Evolutionary conservation across 2,888 invertebrate genomes (phyloP).

Genomic region (Polydrusus cervinus): DNA sequence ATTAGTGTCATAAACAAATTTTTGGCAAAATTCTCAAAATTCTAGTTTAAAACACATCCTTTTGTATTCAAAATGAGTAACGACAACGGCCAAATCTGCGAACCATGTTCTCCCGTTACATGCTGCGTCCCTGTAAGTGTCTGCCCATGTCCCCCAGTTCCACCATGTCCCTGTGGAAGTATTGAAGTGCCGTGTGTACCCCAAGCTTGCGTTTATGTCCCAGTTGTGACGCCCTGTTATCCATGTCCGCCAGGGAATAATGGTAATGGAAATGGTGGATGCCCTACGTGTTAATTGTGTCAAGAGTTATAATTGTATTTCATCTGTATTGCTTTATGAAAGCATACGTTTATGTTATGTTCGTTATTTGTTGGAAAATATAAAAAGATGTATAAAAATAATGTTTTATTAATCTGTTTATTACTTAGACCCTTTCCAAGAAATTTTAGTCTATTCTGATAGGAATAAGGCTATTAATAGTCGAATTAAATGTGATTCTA

Average conservation of each 20-base stretch:
- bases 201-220: constrained; percentile 56
- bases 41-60: constrained; percentile 15
- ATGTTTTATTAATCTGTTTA: background rate
- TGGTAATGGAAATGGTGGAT: constrained; percentile 32
- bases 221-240: constrained; percentile 56
- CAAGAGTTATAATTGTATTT: background rate
- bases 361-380: constrained; percentile 12
- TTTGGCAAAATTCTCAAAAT: constrained; percentile 28
- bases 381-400: background rate
- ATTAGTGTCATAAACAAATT: background rate
- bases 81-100: constrained; percentile 46
- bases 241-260: constrained; percentile 41
- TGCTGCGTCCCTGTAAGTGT: constrained; percentile 56
- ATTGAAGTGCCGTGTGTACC: constrained; percentile 54
- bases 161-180: constrained; percentile 49
- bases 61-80: constrained; percentile 29
- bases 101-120: constrained; percentile 53
- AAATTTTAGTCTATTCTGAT: no score
- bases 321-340: constrained; percentile 17
- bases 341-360: constrained; percentile 16
- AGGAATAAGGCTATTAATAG: no score
- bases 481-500: no score
- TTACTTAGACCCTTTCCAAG: no score
- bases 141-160: constrained; percentile 54
- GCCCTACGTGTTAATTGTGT: constrained; percentile 25